Base-by-base conservation (phyloP, 2,113 vertebrate species). In the Telmatochromis sp. region DNA sequence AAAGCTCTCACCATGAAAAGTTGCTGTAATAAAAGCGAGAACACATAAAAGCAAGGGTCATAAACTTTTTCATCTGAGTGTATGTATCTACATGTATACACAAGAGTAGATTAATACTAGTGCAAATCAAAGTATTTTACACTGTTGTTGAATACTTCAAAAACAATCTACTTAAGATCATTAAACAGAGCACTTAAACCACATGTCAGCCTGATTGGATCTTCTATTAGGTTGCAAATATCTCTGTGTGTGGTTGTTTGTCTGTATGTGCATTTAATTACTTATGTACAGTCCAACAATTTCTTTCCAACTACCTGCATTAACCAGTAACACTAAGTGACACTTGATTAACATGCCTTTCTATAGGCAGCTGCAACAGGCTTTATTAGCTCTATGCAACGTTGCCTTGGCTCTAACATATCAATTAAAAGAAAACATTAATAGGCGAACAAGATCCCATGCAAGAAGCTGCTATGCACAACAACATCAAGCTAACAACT, bases 1-100 rank as follows among this genome's bases (percentile, higher is more conserved):
- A 93, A 63, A 87, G 88, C 88, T 89, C 68, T 93, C 85, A 89
- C 78, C 42, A 84, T 87, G 87, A 92, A 88, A 92, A 83, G 68
- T 80, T 87, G 70, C 65, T 82, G 75, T 81, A 87, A 89, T 89
- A 85, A 85, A 89, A 88, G 57, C 13, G 19, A 88, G 70, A 78
- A 73, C 78, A 88, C 68, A 80, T 80, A 83, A 49, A 85, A 80
- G 78, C 75, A 73, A 82, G 21, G 65, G 70, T 87, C 55, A 78
- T 60, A 82, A 87, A 81, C 42, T 37, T 85, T 88, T 80, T 35
- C 4, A 63, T 73, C 51, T 35, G 17, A 31, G 17, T 70, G 65
- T 80, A 26, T 85, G 60, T 87, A 73, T 80, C 57, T 57, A 14
- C 68, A 53, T 55, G 81, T 37, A 15, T 33, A 17, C 21, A 51